These are phyloP conservation scores for Stenolophus ochropezus DNA, from an alignment of 2,888 invertebrate species.

Conservation along the genomic window DNA sequence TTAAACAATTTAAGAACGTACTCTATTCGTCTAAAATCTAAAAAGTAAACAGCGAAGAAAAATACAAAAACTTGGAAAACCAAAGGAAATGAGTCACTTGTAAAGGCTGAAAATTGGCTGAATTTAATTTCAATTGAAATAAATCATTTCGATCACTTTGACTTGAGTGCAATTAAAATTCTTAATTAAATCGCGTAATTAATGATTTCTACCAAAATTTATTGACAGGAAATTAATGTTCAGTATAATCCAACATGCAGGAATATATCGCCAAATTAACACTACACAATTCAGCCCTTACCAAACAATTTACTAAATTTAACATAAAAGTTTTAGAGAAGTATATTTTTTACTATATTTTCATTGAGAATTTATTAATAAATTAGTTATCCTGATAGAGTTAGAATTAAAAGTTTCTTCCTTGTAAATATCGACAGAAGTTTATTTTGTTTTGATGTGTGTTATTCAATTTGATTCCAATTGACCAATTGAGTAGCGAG, in stretches of 20 bases:
- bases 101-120: neutral
- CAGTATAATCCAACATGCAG: neutral
- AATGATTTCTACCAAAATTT: neutral
- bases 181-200: constrained; percentile 4
- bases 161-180: constrained; percentile 6
- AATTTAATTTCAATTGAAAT: neutral
- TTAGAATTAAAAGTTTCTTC: too few relatives aligned
- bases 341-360: too few relatives aligned
- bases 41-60: neutral
- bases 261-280: neutral
- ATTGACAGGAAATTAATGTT: constrained; percentile 17
- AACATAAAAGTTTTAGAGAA: too few relatives aligned
- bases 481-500: neutral
- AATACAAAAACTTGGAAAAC: neutral
- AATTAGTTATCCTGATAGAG: too few relatives aligned
- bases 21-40: neutral
- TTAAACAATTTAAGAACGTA: neutral
- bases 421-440: too few relatives aligned
- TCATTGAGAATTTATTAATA: too few relatives aligned
- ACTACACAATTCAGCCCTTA: neutral
- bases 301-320: neutral
- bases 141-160: neutral
- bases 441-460: too few relatives aligned
- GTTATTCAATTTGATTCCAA: neutral
- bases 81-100: neutral